Percentiles rank a stretch among this genome's conserved stretches.
phyloP scores from a whole-genome alignment of 2,888 invertebrate species.

The Melieria picta region DNA sequence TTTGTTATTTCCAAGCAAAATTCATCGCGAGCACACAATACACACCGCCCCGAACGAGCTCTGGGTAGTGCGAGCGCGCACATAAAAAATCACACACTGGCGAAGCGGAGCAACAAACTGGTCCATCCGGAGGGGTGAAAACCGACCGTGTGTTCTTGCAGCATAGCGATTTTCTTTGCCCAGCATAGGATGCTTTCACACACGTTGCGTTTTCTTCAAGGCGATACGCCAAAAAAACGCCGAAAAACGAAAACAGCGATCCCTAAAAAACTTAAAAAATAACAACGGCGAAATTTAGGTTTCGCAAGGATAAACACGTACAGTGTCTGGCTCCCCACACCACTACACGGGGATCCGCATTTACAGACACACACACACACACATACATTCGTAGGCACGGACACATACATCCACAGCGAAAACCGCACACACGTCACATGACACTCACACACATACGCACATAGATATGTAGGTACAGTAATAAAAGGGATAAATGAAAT shows the following conservation, averaged over 20 bases:
- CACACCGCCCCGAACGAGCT: neutral
- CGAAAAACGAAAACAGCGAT: slow-evolving; percentile 37
- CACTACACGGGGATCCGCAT: neutral
- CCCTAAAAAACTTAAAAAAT: slow-evolving; percentile 39
- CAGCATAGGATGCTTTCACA: too few relatives aligned
- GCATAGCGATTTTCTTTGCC: slow-evolving; percentile 20
- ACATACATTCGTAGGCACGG: slow-evolving; percentile 10
- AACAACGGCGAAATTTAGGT: slow-evolving; percentile 44
- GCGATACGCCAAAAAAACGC: slow-evolving; percentile 37
- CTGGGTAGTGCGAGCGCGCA: slow-evolving; percentile 12
- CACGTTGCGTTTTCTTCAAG: slow-evolving; percentile 32
- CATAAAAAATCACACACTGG: slow-evolving; percentile 38
- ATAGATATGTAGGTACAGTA: slow-evolving; percentile 10
- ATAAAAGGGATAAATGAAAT: slow-evolving; percentile 39
- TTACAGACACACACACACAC: slow-evolving; percentile 2
- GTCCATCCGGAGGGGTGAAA: slow-evolving; percentile 45
- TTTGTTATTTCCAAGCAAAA: slow-evolving; percentile 36
- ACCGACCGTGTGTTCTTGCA: slow-evolving; percentile 27
- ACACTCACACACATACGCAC: slow-evolving; percentile 1
- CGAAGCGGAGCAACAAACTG: slow-evolving; percentile 18
- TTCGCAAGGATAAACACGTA: slow-evolving; percentile 45
- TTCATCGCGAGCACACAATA: slow-evolving; percentile 24
- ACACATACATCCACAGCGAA: slow-evolving; percentile 6
- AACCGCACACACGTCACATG: slow-evolving; percentile 1
- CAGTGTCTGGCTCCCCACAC: slow-evolving; percentile 28